Base-by-base conservation (phyloP, 2,888 invertebrate genomes). In the Beris chalybata region DNA sequence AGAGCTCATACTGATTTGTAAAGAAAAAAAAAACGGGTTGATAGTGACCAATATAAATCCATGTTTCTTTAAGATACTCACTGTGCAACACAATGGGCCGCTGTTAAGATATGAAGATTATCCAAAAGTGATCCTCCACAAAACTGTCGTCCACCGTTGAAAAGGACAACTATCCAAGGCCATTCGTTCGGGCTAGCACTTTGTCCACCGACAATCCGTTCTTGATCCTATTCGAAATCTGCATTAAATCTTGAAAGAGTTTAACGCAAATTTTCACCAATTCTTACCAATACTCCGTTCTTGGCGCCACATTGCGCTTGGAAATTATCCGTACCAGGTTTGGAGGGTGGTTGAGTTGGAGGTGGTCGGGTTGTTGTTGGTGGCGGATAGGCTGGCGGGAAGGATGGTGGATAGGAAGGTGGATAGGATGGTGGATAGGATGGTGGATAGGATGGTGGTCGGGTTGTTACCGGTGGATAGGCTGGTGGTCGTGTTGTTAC, bases 31-130 rank as follows among this genome's bases (percentile, higher is more conserved):
- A 53, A 50, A 12, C 44, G 11, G 5, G 47, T 4, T 5, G 11
- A 47, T 13, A 5, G 5, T 47, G 15, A 12, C 4, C 12, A 13
- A 13, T 47, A 4, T 44, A 44, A 44, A 44, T 44, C 11, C 47
- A 12, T 3, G 6, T 7, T 53, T 1, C 13, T 22, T 53, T 7
- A 29, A 53, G 38, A n/a, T 30, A 30, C 50, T 86, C 83, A 93
- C 93, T 92, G 91, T 38, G 92, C 92, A 31, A 94, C 91, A 77
- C 94, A 94, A 81, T 94, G 93, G 1, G 94, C 93, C 3, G 93
- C 93, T 2, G 93, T 90, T 12, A 94, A 81, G 57, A 94, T 87
- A 75, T 93, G 93, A 59, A 78, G 81, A 70, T 87, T 86, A 74
- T 93, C 92, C 70, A 94, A 90, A 53, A 94, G 82, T 0, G 93